Base-by-base conservation (phyloP, 2,797 vertebrate species). In the Rhadinocentrus ornatus region DNA sequence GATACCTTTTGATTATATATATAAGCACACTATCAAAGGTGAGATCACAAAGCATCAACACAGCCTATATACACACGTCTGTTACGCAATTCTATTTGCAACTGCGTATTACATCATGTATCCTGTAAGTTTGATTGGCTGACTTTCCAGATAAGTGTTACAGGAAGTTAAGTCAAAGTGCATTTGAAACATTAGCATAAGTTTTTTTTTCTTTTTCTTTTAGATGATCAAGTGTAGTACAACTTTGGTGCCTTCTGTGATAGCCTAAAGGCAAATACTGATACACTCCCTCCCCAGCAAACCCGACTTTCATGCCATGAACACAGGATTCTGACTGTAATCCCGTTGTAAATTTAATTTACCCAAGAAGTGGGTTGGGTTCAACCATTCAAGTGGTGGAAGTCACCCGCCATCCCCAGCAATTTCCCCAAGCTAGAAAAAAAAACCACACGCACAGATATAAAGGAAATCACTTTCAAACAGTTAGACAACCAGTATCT, bases 401-500 rank as follows among this genome's bases (percentile, higher is more conserved):
- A 77, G 65, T 66, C 66, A 75, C 44, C 39, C 2, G 0, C 63
- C 46, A 73, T 48, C 27, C 63, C 55, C 46, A 8, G 44, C 27
- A 66, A 78, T 56, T 56, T 75, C 12, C 64, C 52, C 60, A 53
- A 24, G 32, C 64, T 66, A 27, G 55, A 60, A 11, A 48, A 44
- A 80, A 71, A 77, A 69, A 78, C 64, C 62, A 65, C 48, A 62
- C 60, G 57, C 39, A 55, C 32, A 77, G 8, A 71, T 52, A 61
- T 34, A 50, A 44, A 62, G 57, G 8, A 73, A 65, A 48, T 66
- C 52, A 4, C 59, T 46, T 78, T 65, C n/a, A 37, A 79, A 63
- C 20, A 65, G 31, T 55, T 32, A 26, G 5, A 31, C 64, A 59
- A 44, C 15, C 0, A 0, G 13, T 46, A 61, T 71, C 29, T 20